phyloP scores from a whole-genome alignment of 2,113 vertebrate species.

The Dendrocopos noguchii region DNA sequence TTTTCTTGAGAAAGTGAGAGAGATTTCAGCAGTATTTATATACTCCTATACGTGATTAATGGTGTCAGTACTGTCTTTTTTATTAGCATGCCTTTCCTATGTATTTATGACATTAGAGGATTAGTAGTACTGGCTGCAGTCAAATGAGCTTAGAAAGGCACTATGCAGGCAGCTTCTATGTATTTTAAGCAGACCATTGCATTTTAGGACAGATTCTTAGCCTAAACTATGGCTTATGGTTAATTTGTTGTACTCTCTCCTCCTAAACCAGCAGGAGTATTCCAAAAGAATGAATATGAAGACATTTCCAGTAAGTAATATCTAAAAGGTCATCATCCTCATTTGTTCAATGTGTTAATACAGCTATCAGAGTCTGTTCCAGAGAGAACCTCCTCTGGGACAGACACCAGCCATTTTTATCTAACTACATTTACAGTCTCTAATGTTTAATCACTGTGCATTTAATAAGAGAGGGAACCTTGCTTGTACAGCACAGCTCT shows the following conservation, averaged over 20 bases:
- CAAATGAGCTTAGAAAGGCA: background rate
- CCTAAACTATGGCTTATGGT: background rate
- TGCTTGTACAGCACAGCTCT: background rate
- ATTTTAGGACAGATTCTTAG: background rate
- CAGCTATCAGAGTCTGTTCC: background rate
- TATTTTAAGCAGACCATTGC: background rate
- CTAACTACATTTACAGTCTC: background rate
- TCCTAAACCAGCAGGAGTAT: background rate
- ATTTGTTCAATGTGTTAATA: conserved; percentile 21
- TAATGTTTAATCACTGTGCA: background rate
- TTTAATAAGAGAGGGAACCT: background rate
- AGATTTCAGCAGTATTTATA: background rate
- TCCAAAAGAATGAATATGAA: background rate
- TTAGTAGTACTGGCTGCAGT: background rate
- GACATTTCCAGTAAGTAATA: background rate
- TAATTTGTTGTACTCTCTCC: background rate
- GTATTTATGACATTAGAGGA: conserved; percentile 1
- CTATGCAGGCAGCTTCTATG: background rate
- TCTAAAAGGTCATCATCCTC: background rate
- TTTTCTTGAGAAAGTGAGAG: conserved; percentile 5
- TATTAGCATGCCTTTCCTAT: background rate
- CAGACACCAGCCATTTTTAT: background rate
- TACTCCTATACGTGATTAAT: background rate
- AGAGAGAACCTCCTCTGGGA: background rate
- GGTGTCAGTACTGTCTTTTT: background rate